Evolutionary conservation across 2,113 vertebrate species (phyloP).

Genomic region (Corvus cornix): DNA sequence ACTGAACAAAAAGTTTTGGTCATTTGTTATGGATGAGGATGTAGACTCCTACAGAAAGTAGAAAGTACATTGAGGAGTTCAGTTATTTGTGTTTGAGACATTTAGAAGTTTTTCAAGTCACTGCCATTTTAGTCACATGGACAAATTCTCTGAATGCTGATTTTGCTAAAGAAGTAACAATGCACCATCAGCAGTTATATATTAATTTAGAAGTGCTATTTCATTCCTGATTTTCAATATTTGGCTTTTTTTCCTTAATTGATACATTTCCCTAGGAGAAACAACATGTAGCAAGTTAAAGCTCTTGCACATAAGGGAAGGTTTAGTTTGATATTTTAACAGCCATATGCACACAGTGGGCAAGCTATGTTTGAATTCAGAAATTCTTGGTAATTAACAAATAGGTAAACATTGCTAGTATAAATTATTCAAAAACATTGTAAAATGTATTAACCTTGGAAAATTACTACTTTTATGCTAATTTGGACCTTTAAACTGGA

Average conservation of each 20-base stretch:
- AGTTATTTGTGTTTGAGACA: neutral
- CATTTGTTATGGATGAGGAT: neutral
- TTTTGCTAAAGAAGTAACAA: neutral
- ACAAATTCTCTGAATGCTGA: conserved; percentile 2
- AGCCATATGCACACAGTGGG: neutral
- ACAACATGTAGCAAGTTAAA: neutral
- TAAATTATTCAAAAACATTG: neutral
- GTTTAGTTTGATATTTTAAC: neutral
- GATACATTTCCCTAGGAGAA: neutral
- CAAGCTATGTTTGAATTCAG: neutral
- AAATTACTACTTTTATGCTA: neutral
- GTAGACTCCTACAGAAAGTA: neutral
- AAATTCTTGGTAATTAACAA: neutral
- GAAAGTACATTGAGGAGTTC: neutral
- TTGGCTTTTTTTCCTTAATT: conserved; percentile 2
- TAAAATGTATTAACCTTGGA: neutral
- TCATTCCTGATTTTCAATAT: neutral
- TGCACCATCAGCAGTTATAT: neutral
- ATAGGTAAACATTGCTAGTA: neutral
- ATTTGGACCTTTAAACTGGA: neutral
- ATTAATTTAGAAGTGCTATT: neutral
- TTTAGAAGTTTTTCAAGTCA: neutral
- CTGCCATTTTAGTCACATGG: neutral
- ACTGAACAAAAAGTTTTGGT: neutral
- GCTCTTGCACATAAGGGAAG: neutral